phyloP scores from a whole-genome alignment of 2,113 vertebrate species.

The Cyanoramphus novaezelandiae region DNA sequence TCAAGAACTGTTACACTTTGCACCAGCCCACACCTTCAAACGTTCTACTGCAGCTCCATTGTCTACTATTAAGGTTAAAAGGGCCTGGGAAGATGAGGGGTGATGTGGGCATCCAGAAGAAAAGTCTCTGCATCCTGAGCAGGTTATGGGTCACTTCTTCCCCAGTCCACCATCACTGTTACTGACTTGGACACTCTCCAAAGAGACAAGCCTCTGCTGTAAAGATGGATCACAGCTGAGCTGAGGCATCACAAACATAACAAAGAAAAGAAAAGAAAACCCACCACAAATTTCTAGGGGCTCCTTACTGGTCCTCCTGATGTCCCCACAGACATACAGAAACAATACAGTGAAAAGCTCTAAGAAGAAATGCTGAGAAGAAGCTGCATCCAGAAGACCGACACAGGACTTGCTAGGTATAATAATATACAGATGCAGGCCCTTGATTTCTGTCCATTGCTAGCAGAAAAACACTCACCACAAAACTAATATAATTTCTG shows the following conservation, averaged over 20 bases:
- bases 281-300: background rate
- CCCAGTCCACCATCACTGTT: background rate
- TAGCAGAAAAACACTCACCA: background rate
- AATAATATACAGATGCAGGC: background rate
- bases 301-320: background rate
- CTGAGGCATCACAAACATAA: background rate
- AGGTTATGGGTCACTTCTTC: background rate
- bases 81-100: background rate
- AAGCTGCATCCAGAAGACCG: background rate
- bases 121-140: background rate
- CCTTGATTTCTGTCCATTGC: background rate
- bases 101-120: background rate
- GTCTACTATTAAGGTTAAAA: background rate
- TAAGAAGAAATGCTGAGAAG: background rate
- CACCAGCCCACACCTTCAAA: background rate
- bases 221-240: background rate
- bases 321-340: background rate
- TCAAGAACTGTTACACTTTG: background rate
- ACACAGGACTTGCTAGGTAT: background rate
- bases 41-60: background rate
- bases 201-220: background rate
- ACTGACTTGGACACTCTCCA: rapidly evolving
- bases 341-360: background rate
- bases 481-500: background rate
- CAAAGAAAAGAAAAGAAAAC: background rate